A percentile compares a stretch with the other conserved stretches of the same genome.
Conservation (phyloP, 2,797 vertebrate species). For the Gorsachius magnificus region DNA sequence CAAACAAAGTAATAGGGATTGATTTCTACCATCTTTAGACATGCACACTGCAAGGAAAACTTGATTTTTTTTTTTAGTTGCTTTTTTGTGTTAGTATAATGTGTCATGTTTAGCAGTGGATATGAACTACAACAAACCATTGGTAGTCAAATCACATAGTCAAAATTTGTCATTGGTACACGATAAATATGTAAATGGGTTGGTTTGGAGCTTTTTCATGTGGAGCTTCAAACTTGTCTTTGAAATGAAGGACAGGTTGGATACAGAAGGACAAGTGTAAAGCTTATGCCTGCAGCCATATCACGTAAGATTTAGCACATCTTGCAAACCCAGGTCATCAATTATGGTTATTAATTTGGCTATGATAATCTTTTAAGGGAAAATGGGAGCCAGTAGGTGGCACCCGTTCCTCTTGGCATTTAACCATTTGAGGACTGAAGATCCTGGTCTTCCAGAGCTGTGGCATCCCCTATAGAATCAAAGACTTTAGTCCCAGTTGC, state of each 20-base stretch:
- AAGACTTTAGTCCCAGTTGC: background rate
- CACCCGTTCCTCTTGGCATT: background rate
- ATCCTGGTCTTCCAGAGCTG: background rate
- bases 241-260: background rate
- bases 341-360: background rate
- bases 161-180: background rate
- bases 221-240: background rate
- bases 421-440: background rate
- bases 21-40: background rate
- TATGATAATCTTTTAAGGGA: background rate
- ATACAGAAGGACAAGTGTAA: background rate
- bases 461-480: fast-evolving
- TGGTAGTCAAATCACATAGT: background rate
- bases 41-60: background rate
- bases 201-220: background rate
- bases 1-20: background rate
- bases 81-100: background rate
- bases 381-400: background rate
- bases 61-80: background rate
- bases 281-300: background rate
- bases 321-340: background rate
- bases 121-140: background rate
- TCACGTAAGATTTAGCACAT: background rate
- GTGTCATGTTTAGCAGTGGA: background rate
- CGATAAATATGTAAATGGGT: background rate